These are phyloP conservation scores for Eumaeus atala DNA, from an alignment of 1,140 invertebrate genomes.

Conservation along the genomic window DNA sequence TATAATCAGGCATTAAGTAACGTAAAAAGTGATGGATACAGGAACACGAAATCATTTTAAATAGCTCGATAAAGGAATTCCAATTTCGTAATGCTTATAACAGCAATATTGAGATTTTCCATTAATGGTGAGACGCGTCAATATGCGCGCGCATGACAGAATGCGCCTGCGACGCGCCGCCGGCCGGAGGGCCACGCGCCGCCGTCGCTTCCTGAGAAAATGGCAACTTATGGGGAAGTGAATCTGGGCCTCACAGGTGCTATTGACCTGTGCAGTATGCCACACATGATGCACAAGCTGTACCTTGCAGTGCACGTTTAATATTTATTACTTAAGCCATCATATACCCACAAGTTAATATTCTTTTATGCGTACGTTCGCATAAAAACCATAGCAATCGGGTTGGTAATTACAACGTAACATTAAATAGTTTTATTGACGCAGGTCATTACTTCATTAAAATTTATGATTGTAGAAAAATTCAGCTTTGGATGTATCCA, in stretches of 20 bases:
- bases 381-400: neutral
- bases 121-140: slow-evolving; percentile 33
- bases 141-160: slow-evolving; percentile 66
- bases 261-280: slow-evolving; percentile 53
- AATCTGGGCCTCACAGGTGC: slow-evolving; percentile 60
- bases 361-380: neutral
- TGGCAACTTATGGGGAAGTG: slow-evolving; percentile 67
- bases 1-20: too few species aligned
- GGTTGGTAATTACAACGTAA: too few species aligned
- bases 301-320: neutral
- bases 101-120: neutral
- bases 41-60: too few species aligned
- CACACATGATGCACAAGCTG: slow-evolving; percentile 33
- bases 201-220: slow-evolving; percentile 65
- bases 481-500: too few species aligned
- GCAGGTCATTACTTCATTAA: too few species aligned
- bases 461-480: too few species aligned
- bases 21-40: too few species aligned
- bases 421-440: too few species aligned
- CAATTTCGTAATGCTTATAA: too few species aligned
- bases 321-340: slow-evolving; percentile 6
- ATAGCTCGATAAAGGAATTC: too few species aligned
- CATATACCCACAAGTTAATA: slow-evolving; percentile 1
- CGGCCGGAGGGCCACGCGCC: slow-evolving; percentile 37
- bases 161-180: slow-evolving; percentile 47